Conservation (phyloP, 1,140 invertebrate species). For the Trachymyrmex septentrionalis region DNA sequence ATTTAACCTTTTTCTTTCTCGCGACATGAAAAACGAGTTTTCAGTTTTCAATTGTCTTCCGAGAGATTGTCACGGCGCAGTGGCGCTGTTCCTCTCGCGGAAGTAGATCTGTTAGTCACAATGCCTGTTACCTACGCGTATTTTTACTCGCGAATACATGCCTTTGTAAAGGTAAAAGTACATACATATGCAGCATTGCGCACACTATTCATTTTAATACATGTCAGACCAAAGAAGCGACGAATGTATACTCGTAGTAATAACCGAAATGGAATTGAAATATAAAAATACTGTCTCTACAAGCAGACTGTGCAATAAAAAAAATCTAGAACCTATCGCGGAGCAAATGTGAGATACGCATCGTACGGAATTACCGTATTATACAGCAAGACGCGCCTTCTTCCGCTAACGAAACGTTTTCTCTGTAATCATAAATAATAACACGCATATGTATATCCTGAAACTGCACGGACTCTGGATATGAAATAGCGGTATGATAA, state of each 20-base stretch:
- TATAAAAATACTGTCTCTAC: slow-evolving; percentile 12
- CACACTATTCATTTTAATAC: neutral
- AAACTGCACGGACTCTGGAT: slow-evolving; percentile 37
- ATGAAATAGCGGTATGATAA: slow-evolving; percentile 38
- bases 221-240: neutral
- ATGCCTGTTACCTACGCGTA: neutral
- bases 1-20: slow-evolving; percentile 6
- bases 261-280: slow-evolving; percentile 7
- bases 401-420: slow-evolving; percentile 57
- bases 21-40: neutral
- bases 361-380: slow-evolving; percentile 35
- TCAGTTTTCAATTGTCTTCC: slow-evolving; percentile 27
- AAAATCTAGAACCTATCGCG: neutral
- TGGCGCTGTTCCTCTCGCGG: neutral
- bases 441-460: slow-evolving; percentile 32
- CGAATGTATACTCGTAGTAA: neutral
- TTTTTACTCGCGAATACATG: neutral
- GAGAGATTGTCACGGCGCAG: slow-evolving; percentile 6
- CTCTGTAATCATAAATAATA: slow-evolving; percentile 61
- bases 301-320: neutral
- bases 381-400: slow-evolving; percentile 32
- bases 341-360: neutral
- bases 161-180: neutral
- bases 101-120: slow-evolving; percentile 23
- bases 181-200: neutral